A percentile compares a stretch with the other conserved stretches of the same genome.
Evolutionary conservation across 2,888 invertebrate species (phyloP).

Genomic region (Linnaemya tessellans): DNA sequence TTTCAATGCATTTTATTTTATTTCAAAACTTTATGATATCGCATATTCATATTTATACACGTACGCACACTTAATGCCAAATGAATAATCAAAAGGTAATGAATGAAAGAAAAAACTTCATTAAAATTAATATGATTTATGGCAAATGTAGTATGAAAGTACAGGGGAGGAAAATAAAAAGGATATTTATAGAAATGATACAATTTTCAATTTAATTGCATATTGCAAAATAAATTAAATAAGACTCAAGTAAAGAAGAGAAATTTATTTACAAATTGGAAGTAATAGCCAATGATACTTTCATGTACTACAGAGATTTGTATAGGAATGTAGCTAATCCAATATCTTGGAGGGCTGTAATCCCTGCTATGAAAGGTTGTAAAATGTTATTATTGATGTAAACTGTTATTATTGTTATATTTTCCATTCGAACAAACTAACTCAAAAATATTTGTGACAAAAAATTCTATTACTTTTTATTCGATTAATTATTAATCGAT

Average conservation of each 20-base stretch:
- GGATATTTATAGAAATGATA: not conserved
- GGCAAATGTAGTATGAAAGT: not conserved
- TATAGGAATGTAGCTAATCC: not conserved
- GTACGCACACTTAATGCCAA: not conserved
- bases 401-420: no score
- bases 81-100: conserved; percentile 6
- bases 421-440: no score
- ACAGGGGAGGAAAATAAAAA: not conserved
- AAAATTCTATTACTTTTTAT: no score
- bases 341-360: no score
- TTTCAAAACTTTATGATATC: not conserved
- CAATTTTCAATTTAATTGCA: not conserved
- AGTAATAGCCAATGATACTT: not conserved
- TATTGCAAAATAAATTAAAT: not conserved
- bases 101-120: not conserved
- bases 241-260: not conserved
- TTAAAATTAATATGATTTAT: conserved; percentile 8
- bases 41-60: not conserved
- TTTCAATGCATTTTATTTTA: not conserved
- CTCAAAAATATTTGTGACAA: no score
- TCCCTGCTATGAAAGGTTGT: no score
- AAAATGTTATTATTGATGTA: no score
- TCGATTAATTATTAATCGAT: no score
- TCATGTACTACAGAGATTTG: not conserved
- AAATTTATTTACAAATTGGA: not conserved